Evolutionary conservation across 2,888 invertebrate genomes (phyloP).

Genomic region (Silvanus unidentatus): DNA sequence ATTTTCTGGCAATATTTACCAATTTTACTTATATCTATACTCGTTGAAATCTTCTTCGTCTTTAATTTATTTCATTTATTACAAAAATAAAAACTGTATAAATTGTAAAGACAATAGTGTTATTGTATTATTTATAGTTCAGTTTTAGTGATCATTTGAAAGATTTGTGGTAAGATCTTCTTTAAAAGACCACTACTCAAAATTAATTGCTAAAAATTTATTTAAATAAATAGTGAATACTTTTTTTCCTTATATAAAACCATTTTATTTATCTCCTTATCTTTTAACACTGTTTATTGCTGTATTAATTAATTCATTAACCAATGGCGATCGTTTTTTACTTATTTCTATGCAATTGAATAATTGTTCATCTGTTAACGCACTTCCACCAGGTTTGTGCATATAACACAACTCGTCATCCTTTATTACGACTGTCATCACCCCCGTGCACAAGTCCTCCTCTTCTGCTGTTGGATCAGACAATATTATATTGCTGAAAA

Average conservation of each 20-base stretch:
- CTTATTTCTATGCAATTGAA: slow-evolving; percentile 56
- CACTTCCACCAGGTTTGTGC: slow-evolving; percentile 70
- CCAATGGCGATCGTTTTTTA: slow-evolving; percentile 52
- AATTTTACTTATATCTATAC: not conserved
- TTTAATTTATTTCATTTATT: slow-evolving; percentile 5
- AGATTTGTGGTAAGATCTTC: slow-evolving; percentile 4
- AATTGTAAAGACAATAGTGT: slow-evolving; percentile 25
- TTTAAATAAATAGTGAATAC: slow-evolving; percentile 27
- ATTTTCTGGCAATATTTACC: not conserved
- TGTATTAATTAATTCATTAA: slow-evolving; percentile 46
- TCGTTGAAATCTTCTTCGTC: not conserved
- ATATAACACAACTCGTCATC: slow-evolving; percentile 57
- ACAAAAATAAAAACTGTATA: slow-evolving; percentile 19
- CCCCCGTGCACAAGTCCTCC: slow-evolving; percentile 67
- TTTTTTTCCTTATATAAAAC: slow-evolving; percentile 16
- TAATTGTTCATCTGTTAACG: slow-evolving; percentile 54
- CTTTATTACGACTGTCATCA: slow-evolving; percentile 61
- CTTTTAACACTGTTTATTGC: slow-evolving; percentile 22
- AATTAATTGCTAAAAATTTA: slow-evolving; percentile 10
- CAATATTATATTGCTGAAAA: slow-evolving; percentile 59
- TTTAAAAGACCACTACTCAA: slow-evolving; percentile 15
- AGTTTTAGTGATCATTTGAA: slow-evolving; percentile 18
- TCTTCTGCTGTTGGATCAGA: slow-evolving; percentile 81
- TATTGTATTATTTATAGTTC: slow-evolving; percentile 12
- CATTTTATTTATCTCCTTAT: slow-evolving; percentile 7